Conservation (phyloP, 2,113 vertebrate genomes). For the Podarcis muralis region DNA sequence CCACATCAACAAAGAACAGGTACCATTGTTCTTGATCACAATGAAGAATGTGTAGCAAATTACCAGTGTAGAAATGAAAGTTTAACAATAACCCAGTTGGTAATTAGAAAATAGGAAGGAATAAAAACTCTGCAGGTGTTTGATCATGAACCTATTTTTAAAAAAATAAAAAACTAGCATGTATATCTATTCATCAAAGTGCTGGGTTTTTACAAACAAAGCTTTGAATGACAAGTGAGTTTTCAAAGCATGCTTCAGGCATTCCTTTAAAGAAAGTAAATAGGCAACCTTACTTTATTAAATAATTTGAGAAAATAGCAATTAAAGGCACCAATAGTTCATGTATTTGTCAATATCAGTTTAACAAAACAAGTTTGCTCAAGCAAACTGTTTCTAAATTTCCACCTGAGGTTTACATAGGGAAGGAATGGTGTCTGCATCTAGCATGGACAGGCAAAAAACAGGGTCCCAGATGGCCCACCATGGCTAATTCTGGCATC, state of each 20-base stretch:
- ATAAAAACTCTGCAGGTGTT: neutral
- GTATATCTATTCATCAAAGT: neutral
- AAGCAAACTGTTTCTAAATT: neutral
- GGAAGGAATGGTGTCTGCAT: neutral
- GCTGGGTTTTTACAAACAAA: neutral
- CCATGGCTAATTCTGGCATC: no score
- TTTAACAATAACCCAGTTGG: neutral
- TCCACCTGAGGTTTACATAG: no score
- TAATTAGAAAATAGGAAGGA: neutral
- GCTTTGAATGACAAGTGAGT: neutral
- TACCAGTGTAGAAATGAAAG: neutral
- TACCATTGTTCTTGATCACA: slow-evolving; percentile 12
- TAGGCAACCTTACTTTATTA: neutral
- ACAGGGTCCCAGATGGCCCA: no score
- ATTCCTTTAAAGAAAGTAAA: neutral
- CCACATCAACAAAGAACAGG: neutral
- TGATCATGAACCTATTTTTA: neutral
- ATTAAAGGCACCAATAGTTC: neutral
- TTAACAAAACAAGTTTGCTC: neutral
- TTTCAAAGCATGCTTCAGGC: neutral
- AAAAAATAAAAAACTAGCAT: neutral
- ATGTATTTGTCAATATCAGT: neutral
- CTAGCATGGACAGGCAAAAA: no score
- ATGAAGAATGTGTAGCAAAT: neutral
- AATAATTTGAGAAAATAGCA: neutral